These are phyloP conservation scores for Leptodirus hochenwartii DNA, from an alignment of 2,888 invertebrate species.

Conservation along the genomic window DNA sequence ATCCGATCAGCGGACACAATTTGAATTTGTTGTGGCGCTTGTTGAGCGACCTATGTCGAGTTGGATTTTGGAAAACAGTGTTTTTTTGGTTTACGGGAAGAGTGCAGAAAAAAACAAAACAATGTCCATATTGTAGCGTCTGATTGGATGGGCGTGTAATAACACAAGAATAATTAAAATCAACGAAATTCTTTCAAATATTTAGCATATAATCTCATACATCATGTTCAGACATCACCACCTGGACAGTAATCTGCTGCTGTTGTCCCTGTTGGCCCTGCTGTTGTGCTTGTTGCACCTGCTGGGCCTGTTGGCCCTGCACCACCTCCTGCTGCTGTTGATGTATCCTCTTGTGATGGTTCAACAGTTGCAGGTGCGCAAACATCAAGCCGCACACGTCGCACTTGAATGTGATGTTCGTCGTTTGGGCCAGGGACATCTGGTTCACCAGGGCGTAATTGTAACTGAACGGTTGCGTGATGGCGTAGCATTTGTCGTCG, in stretches of 20 bases:
- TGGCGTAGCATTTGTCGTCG: conserved; percentile 56
- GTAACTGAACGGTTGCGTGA: conserved; percentile 56
- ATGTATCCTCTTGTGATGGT: conserved; percentile 72
- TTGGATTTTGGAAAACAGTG: conserved; percentile 16
- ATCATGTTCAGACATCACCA: conserved; percentile 12
- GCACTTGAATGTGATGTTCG: conserved; percentile 74
- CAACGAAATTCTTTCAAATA: conserved; percentile 5
- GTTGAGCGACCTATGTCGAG: no score
- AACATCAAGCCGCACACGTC: conserved; percentile 77
- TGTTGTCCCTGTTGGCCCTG: conserved; percentile 16
- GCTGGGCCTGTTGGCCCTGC: conserved; percentile 18
- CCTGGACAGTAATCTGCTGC: conserved; percentile 24
- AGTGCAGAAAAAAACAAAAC: no score
- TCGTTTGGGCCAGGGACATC: conserved; percentile 64
- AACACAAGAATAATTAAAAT: no score
- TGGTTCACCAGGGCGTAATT: conserved; percentile 71
- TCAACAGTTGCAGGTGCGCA: conserved; percentile 61
- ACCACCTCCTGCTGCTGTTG: conserved; percentile 25
- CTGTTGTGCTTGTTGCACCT: conserved; percentile 9
- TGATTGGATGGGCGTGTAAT: no score
- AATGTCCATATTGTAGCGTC: no score
- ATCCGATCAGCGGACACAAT: conserved; percentile 37
- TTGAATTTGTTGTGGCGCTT: conserved; percentile 34
- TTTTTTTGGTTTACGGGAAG: conserved; percentile 5
- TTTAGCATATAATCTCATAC: no score